Evolutionary conservation across 1,140 invertebrate species (phyloP), one percentile per base, ranked within the genome.

Genomic region (Drosophila malerkotliana): DNA sequence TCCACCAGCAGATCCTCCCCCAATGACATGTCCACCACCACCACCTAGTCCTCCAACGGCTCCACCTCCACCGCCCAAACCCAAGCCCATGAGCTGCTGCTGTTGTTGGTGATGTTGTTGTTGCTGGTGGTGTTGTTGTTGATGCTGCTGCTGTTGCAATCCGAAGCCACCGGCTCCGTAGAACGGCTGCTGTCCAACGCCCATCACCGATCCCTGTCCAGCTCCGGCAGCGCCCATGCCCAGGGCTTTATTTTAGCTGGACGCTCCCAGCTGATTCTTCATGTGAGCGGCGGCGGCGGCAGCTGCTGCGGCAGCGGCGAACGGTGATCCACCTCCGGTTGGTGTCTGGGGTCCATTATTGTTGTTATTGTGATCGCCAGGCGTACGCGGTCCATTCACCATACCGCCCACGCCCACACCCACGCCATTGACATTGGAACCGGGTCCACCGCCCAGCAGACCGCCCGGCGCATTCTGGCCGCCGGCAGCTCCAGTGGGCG

Each of bases 171-270:
- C 61, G 53, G 72, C 60, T 64, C 73, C 64, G 61, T 83, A 88
- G 47, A 80, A 89, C 61, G 88, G 81, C 53, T 85, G 67, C 61
- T 57, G 58, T 44, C 74, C 55, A 18, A 30, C 18, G 4, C 62
- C 61, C 26, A 41, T 34, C 7, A 26, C 28, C 24, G 61, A 34
- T 30, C 66, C 68, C 10, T 15, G 8, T 15, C 41, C 48, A 51
- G 63, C 58, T 21, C 67, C 61, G 30, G 63, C 41, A 59, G 49
- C 52, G 45, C 71, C 49, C 53, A 64, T 47, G 66, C 82, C 56
- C 54, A 83, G 56, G 81, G 90, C 87, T 91, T 85, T 91, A 87
- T 91, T 91, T 91, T 91, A 91, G 90, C 90, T 91, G 77, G 90
- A 91, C 72, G 90, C 90, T 39, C 90, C 90, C 58, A 91, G 57